Base-by-base conservation (phyloP, 2,797 vertebrate species). In the Lagocephalus sceleratus region DNA sequence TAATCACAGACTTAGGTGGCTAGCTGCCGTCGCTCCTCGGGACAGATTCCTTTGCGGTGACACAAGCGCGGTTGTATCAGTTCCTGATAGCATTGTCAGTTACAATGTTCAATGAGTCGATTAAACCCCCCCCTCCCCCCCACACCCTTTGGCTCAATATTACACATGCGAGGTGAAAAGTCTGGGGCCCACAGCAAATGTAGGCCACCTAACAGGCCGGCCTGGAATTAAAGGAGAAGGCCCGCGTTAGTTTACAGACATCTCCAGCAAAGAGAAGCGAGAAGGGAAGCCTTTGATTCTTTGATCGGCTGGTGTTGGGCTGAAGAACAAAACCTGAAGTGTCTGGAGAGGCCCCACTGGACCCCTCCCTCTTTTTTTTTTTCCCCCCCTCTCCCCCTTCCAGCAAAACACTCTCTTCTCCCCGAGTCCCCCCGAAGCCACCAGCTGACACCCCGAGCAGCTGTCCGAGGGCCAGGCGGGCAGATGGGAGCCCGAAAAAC, bases 361-460 rank as follows among this genome's bases (percentile, higher is more conserved):
- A 78, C 82, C 84, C 80, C 85, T 75, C 84, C 83, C 82, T 78
- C 62, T 74, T 83, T 83, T 73, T 72, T 68, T 14, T 12, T 14
- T 12, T 12, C 11, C 32, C 32, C 14, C 53, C 47, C 60, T 14
- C 32, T 14, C 32, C 32, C 11, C 32, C 32, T 35, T 54, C 47
- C 60, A 78, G 70, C 70, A 9, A 68, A 75, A 75, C n/a, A n/a
- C 62, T 66, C 73, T 77, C 6, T 19, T 19, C 43, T 71, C 73
- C 62, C 58, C 54, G n/a, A 60, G 57, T 68, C 66, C 57, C 64
- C 60, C 75, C 52, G 71, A 76, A 85, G 76, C 82, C 86, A 87
- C 84, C 90, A 91, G 89, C 88, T 90, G 89, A 91, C 89, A 89
- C 85, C 72, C 68, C 1, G 23, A 80, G 87, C 91, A 92, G 91